Evolutionary conservation across 2,113 vertebrate genomes (phyloP), one percentile per base, ranked within the genome.

Genomic region (Chauna torquata): DNA sequence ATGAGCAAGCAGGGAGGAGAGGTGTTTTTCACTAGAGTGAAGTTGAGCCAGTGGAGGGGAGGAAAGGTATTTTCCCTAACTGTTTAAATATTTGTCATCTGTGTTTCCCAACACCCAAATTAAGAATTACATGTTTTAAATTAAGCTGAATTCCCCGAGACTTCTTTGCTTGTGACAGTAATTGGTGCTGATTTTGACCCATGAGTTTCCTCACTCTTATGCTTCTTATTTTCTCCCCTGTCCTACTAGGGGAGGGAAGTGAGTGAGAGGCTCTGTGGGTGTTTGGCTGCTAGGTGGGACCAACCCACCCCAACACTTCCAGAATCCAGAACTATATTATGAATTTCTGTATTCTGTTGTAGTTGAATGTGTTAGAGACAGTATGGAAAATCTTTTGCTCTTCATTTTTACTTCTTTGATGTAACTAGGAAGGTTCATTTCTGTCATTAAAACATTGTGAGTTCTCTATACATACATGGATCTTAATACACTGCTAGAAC

Each of bases 271-370:
- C 5, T 16, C 1, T 64, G 52, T 23, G 32, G 25, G 12, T 66
- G 20, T 18, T 82, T 91, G 50, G 23, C 62, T 91, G 15, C 36
- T 74, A 44, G 25, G 25, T 86, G 54, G 16, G 11, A 59, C 32
- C 4, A 28, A 58, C 12, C 49, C 23, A 62, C 19, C 15, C 64
- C 8, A 81, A 12, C 50, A 78, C 55, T 94, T 90, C 69, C n/a
- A 93, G 90, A 89, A 93, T 40, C 79, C 84, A 85, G 82, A 93
- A 86, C 89, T 94, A 93, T 57, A 81, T 90, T 59, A 69, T 24
- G 54, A 23, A 30, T 92, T 96, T 78, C 59, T 92, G 24, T 86
- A 72, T 86, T 96, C 18, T 79, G 14, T 85, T 68, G 24, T 66
- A 62, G 44, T 72, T 75, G 47, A 74, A 62, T 82, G 13, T 89